These are phyloP conservation scores for Gypaetus barbatus DNA, from an alignment of 2,797 vertebrate species.

Conservation along the genomic window DNA sequence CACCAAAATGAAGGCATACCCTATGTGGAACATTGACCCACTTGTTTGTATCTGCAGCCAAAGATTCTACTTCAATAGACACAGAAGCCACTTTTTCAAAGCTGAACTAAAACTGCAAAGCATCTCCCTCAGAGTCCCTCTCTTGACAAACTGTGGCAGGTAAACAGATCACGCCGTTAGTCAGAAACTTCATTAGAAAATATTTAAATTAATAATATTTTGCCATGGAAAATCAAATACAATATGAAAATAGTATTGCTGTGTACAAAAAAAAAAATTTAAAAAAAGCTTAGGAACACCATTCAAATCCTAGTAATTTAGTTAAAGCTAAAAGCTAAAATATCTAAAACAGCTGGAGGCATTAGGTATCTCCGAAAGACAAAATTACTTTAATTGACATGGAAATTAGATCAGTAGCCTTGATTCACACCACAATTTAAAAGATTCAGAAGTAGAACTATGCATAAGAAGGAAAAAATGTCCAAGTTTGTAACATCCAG, in stretches of 20 bases:
- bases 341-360: neutral
- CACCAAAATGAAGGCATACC: neutral
- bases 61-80: neutral
- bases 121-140: neutral
- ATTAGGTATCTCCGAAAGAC: neutral
- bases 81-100: neutral
- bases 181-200: neutral
- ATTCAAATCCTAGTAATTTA: neutral
- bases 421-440: neutral
- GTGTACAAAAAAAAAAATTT: neutral
- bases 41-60: neutral
- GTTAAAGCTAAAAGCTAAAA: neutral
- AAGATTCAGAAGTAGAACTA: neutral
- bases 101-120: neutral
- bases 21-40: neutral
- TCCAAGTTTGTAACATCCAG: neutral
- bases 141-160: neutral
- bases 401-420: neutral
- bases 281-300: neutral
- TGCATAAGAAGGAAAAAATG: rapidly evolving
- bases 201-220: neutral
- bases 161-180: neutral
- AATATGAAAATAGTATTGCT: neutral
- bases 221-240: neutral
- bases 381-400: neutral